Percentiles rank a stretch among this genome's conserved stretches.
Conservation (phyloP, 2,888 invertebrate species). For the Scelioninae gen. 2 region DNA sequence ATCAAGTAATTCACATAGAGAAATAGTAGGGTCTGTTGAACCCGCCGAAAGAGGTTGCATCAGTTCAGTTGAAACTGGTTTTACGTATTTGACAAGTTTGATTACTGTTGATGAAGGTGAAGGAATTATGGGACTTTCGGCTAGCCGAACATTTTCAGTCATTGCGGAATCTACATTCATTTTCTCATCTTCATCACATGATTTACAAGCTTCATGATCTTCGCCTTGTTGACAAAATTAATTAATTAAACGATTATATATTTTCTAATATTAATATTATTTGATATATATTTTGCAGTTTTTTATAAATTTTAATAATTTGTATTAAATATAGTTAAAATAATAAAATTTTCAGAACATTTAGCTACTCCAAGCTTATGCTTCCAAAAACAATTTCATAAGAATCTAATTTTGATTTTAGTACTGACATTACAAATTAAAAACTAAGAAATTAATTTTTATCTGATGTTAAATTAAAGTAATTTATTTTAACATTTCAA, state of each 20-base stretch:
- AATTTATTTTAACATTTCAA: too few relatives aligned
- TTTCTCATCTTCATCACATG: slow-evolving; percentile 77
- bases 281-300: neutral
- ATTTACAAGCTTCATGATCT: slow-evolving; percentile 77
- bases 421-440: too few relatives aligned
- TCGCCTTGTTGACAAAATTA: slow-evolving; percentile 62
- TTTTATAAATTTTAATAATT: neutral
- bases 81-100: slow-evolving; percentile 62
- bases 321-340: too few relatives aligned
- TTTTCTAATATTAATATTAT: neutral
- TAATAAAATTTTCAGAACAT: too few relatives aligned
- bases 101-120: slow-evolving; percentile 78
- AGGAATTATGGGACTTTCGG: slow-evolving; percentile 77
- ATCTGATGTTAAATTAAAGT: too few relatives aligned
- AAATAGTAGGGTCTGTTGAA: slow-evolving; percentile 75
- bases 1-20: slow-evolving; percentile 80
- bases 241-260: too few relatives aligned
- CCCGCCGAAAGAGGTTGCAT: slow-evolving; percentile 75
- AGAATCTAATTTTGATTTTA: too few relatives aligned
- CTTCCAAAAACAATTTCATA: too few relatives aligned
- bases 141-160: slow-evolving; percentile 75
- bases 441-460: too few relatives aligned
- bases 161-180: slow-evolving; percentile 74
- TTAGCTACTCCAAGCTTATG: too few relatives aligned
- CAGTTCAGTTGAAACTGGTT: slow-evolving; percentile 65